Conservation (phyloP, 2,888 invertebrate genomes). For the Drosophila peninsularis region DNA sequence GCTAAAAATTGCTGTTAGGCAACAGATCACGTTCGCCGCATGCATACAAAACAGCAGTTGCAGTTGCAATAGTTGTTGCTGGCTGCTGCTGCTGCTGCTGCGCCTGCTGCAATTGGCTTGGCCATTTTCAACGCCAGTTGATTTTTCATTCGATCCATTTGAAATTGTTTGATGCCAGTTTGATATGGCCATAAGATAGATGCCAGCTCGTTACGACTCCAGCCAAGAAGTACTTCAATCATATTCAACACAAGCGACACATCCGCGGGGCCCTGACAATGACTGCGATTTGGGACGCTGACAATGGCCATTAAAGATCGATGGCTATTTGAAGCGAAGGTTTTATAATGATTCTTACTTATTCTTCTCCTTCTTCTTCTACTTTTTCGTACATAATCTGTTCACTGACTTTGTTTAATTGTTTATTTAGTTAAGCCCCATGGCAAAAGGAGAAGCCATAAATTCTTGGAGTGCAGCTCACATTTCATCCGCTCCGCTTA, state of each 20-base stretch:
- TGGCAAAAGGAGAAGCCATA: constrained; percentile 5
- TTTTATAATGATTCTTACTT: not conserved
- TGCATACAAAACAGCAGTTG: constrained; percentile 73
- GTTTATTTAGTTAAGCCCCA: constrained; percentile 2
- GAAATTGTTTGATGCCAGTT: constrained; percentile 79
- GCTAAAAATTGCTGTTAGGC: constrained; percentile 76
- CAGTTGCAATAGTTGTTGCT: constrained; percentile 17
- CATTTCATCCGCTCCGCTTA: not conserved
- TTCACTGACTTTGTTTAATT: constrained; percentile 7
- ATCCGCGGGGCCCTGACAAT: constrained; percentile 45
- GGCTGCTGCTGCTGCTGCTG: constrained; percentile 28
- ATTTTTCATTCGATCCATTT: constrained; percentile 81
- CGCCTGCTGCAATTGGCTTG: constrained; percentile 64
- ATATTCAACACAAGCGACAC: constrained; percentile 48
- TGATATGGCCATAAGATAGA: constrained; percentile 78
- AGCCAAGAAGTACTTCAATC: constrained; percentile 67
- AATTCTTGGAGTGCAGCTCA: not conserved
- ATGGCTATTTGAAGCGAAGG: not conserved
- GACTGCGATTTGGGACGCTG: constrained; percentile 32
- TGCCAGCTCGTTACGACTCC: constrained; percentile 72
- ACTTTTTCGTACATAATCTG: not conserved
- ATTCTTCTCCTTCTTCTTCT: not conserved
- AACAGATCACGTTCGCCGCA: constrained; percentile 76
- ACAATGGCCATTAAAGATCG: constrained; percentile 18
- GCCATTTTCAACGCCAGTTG: constrained; percentile 74